These are phyloP conservation scores for Cyrtorhinus lividipennis DNA, from an alignment of 1,140 invertebrate genomes.

Conservation along the genomic window DNA sequence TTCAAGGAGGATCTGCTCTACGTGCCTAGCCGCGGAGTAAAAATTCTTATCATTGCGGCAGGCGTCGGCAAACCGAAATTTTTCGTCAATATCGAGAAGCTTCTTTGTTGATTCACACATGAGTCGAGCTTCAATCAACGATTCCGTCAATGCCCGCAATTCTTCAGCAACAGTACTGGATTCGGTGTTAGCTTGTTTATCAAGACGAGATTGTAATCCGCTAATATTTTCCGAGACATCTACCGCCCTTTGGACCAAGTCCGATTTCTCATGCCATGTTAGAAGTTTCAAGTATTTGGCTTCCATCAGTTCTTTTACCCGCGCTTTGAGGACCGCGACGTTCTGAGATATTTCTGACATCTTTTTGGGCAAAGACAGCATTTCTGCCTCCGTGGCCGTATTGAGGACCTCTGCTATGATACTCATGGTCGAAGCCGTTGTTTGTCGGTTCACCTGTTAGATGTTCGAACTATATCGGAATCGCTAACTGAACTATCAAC, in stretches of 20 bases:
- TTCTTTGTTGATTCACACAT: background rate
- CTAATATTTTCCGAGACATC: slow-evolving; percentile 4
- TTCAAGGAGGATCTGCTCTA: background rate
- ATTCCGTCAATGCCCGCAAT: slow-evolving; percentile 7
- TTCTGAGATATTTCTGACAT: slow-evolving; percentile 9
- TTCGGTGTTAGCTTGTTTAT: slow-evolving; percentile 16
- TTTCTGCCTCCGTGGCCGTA: slow-evolving; percentile 3
- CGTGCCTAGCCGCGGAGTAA: background rate
- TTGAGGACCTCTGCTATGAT: background rate
- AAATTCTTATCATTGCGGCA: background rate
- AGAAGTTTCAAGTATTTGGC: slow-evolving; percentile 7
- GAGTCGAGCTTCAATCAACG: background rate
- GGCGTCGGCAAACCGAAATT: slow-evolving; percentile 5
- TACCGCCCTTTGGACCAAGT: background rate
- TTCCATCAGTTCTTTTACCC: slow-evolving; percentile 10
- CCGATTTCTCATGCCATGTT: background rate
- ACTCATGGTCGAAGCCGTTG: too few species aligned
- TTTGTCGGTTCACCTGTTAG: too few species aligned
- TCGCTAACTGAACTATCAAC: too few species aligned
- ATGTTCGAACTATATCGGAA: too few species aligned
- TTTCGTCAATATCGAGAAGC: slow-evolving; percentile 15
- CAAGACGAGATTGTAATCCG: slow-evolving; percentile 4
- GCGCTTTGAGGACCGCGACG: background rate
- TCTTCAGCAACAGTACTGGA: slow-evolving; percentile 10
- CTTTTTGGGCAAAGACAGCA: background rate